Percentiles rank a stretch among this genome's conserved stretches.
phyloP scores from a whole-genome alignment of 2,888 invertebrate species.

The Amblyjoppa fuscipennis region DNA sequence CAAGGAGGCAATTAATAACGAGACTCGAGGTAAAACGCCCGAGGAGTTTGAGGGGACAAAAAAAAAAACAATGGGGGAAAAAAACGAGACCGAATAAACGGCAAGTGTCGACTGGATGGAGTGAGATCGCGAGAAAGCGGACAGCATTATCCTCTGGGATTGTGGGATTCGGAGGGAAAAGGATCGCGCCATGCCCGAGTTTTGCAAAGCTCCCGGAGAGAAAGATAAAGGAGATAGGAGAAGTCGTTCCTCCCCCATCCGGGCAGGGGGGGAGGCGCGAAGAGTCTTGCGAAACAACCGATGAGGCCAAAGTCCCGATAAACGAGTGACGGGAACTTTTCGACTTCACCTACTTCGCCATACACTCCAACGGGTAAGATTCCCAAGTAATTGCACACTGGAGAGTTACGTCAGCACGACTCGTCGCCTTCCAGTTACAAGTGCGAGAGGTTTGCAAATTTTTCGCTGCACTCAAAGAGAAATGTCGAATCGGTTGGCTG shows the following conservation, averaged over 20 bases:
- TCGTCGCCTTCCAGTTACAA: neutral
- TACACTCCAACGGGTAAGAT: slow-evolving; percentile 25
- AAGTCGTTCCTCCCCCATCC: no score
- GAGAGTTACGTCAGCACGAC: neutral
- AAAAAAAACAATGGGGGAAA: slow-evolving; percentile 10
- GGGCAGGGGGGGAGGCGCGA: neutral
- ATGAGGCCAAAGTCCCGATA: slow-evolving; percentile 29
- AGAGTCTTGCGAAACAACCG: slow-evolving; percentile 37
- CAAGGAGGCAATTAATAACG: slow-evolving; percentile 53
- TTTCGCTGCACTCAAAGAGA: no score
- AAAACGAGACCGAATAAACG: slow-evolving; percentile 44
- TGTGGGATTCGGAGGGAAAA: slow-evolving; percentile 23
- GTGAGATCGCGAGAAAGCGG: neutral
- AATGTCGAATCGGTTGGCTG: no score
- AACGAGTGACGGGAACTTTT: slow-evolving; percentile 40
- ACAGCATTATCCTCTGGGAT: slow-evolving; percentile 46
- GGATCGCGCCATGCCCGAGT: slow-evolving; percentile 42
- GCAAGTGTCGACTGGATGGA: slow-evolving; percentile 13
- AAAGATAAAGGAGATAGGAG: slow-evolving; percentile 40
- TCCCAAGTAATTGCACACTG: slow-evolving; percentile 13
- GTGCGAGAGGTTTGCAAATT: no score
- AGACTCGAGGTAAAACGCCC: slow-evolving; percentile 43
- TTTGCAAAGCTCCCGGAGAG: slow-evolving; percentile 23
- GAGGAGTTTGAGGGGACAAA: neutral
- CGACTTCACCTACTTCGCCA: slow-evolving; percentile 7